A percentile compares a stretch with the other conserved stretches of the same genome.
Conservation (phyloP, 2,113 vertebrate species). For the Rhynchopsitta pachyrhyncha region DNA sequence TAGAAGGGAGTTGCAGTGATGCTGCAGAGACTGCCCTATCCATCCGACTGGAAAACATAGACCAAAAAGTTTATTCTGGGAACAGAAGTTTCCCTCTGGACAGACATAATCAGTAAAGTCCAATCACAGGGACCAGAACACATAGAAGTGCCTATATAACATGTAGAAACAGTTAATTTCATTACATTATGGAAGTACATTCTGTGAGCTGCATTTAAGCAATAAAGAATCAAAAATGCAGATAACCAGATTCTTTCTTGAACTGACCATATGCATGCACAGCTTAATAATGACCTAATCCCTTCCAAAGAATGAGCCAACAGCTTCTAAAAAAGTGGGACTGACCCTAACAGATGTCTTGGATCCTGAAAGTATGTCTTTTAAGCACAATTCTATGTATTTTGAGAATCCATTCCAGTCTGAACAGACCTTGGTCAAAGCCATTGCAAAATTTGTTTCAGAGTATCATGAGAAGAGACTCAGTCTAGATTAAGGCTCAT, state of each 20-base stretch:
- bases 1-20: neutral
- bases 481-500: neutral
- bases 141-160: neutral
- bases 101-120: neutral
- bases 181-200: neutral
- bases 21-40: neutral
- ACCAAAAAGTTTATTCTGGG: neutral
- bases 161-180: neutral
- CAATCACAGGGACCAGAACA: rapidly evolving
- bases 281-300: neutral
- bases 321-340: neutral
- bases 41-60: neutral
- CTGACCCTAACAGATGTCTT: neutral
- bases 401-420: neutral
- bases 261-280: neutral
- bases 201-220: neutral
- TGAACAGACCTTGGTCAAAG: neutral
- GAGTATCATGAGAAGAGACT: neutral
- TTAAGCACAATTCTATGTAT: neutral
- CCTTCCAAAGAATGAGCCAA: neutral
- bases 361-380: neutral
- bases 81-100: neutral
- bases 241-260: neutral
- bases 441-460: neutral
- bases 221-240: neutral